Conservation (phyloP, 2,113 vertebrate genomes). For the Accipiter virgatus region DNA sequence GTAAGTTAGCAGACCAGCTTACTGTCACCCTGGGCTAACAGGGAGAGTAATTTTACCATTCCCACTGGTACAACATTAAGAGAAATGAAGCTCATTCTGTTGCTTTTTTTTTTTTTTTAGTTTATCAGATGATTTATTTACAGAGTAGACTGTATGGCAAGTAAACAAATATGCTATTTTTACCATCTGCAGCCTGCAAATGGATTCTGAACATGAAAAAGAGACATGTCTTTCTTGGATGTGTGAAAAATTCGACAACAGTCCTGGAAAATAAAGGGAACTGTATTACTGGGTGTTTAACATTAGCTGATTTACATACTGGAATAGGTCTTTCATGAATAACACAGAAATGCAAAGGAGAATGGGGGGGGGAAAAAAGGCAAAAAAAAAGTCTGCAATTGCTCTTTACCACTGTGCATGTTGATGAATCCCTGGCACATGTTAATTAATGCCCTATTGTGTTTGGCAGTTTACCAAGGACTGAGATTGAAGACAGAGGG, state of each 20-base stretch:
- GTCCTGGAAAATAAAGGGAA: slow-evolving; percentile 68
- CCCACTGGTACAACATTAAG: slow-evolving; percentile 24
- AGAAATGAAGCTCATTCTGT: slow-evolving; percentile 56
- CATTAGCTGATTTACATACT: slow-evolving; percentile 71
- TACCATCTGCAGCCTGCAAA: neutral
- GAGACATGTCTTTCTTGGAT: slow-evolving; percentile 47
- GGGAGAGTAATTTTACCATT: slow-evolving; percentile 38
- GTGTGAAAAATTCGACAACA: slow-evolving; percentile 56
- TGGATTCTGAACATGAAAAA: slow-evolving; percentile 64
- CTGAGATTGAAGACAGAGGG: slow-evolving; percentile 59
- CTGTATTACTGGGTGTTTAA: slow-evolving; percentile 62
- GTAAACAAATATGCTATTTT: slow-evolving; percentile 68
- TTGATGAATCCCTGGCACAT: slow-evolving; percentile 73
- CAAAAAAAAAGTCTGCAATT: neutral
- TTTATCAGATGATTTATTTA: slow-evolving; percentile 53
- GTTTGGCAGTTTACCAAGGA: slow-evolving; percentile 70
- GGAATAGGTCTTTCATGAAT: slow-evolving; percentile 70
- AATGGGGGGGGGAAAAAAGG: neutral
- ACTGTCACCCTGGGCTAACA: slow-evolving; percentile 33
- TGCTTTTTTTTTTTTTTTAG: neutral
- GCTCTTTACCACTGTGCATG: slow-evolving; percentile 37
- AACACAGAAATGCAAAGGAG: slow-evolving; percentile 53
- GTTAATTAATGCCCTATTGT: slow-evolving; percentile 77
- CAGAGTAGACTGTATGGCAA: slow-evolving; percentile 35
- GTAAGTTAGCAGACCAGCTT: neutral